Percentiles rank a stretch among this genome's conserved stretches.
phyloP scores from a whole-genome alignment of 2,888 invertebrate genomes.

The Eupeodes latifasciatus region DNA sequence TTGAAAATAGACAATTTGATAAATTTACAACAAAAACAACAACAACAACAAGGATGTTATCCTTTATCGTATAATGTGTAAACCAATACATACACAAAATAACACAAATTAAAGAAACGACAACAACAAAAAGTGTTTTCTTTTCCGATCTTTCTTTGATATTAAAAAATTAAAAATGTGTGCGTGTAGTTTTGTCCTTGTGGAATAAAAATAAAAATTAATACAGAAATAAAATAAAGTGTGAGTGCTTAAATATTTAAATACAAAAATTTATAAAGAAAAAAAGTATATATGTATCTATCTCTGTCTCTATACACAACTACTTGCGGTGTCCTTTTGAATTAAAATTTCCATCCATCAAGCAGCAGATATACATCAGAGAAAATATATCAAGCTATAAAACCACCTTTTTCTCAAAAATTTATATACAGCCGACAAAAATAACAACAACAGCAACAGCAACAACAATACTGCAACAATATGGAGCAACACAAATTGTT shows the following conservation, averaged over 20 bases:
- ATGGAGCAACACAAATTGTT: constrained; percentile 74
- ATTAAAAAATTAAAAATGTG: neutral
- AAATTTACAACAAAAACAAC: constrained; percentile 60
- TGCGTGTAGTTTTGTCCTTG: constrained; percentile 32
- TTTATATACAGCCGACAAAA: constrained; percentile 43
- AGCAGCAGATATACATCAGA: constrained; percentile 2
- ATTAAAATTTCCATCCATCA: constrained; percentile 66
- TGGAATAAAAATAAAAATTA: constrained; percentile 30
- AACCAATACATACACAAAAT: constrained; percentile 33
- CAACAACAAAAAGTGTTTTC: constrained; percentile 43
- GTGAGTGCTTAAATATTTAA: constrained; percentile 14
- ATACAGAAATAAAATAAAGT: constrained; percentile 25
- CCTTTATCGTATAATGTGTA: constrained; percentile 51
- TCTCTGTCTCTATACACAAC: constrained; percentile 5
- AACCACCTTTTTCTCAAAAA: constrained; percentile 42
- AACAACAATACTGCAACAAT: constrained; percentile 47
- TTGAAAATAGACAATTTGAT: constrained; percentile 52
- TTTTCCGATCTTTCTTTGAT: constrained; percentile 2
- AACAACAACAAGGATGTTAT: constrained; percentile 50
- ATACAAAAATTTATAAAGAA: constrained; percentile 49
- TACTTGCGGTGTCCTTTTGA: constrained; percentile 50
- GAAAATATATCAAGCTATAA: neutral
- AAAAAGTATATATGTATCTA: constrained; percentile 11
- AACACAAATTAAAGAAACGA: constrained; percentile 25
- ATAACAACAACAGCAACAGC: constrained; percentile 56